Conservation (phyloP, 1,140 invertebrate genomes). For the Zeugodacus cucurbitae region DNA sequence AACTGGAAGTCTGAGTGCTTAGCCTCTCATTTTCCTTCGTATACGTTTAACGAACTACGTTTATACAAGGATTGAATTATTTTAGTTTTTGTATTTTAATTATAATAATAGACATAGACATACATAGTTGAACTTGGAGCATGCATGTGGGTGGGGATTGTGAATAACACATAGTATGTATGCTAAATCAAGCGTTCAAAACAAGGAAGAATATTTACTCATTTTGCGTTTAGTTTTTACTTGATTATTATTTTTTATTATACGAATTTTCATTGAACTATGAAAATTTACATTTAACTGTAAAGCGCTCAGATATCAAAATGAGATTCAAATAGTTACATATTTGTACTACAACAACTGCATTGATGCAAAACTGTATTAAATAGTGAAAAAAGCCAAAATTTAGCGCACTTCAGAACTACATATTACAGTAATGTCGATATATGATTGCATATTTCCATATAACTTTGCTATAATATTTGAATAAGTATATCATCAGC, state of each 20-base stretch:
- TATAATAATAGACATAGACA: neutral
- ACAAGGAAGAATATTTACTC: neutral
- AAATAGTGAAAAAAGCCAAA: slow-evolving; percentile 5
- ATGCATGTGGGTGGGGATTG: slow-evolving; percentile 1
- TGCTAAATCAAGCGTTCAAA: neutral
- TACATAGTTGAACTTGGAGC: neutral
- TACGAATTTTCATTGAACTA: neutral
- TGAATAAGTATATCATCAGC: neutral
- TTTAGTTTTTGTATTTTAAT: slow-evolving; percentile 9
- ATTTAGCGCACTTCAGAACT: neutral
- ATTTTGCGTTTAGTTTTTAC: neutral
- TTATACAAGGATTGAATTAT: neutral
- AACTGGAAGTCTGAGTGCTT: slow-evolving; percentile 67
- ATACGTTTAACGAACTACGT: neutral
- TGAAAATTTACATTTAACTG: neutral
- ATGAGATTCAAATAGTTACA: neutral
- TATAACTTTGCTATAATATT: neutral
- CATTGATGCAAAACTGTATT: neutral
- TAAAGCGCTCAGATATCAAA: slow-evolving; percentile 6
- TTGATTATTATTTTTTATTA: neutral
- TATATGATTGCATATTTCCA: neutral
- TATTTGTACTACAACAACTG: slow-evolving; percentile 5
- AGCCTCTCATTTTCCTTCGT: slow-evolving; percentile 12
- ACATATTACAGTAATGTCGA: neutral
- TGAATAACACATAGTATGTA: neutral